These are phyloP conservation scores for Grantiella picta DNA, from an alignment of 2,113 vertebrate genomes.

Conservation along the genomic window DNA sequence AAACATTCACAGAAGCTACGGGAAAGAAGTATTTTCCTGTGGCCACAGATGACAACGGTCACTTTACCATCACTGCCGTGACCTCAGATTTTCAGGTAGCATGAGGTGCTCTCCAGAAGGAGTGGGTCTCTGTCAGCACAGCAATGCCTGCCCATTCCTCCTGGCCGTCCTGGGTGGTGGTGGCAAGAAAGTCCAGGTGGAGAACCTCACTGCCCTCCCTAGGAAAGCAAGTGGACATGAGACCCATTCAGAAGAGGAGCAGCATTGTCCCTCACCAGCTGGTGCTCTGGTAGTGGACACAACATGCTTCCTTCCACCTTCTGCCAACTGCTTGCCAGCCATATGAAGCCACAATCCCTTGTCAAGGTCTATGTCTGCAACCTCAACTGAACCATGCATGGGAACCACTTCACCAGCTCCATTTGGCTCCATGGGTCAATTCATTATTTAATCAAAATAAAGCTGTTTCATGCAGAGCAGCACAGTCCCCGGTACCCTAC, in stretches of 20 bases:
- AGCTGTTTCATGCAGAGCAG: fast-evolving
- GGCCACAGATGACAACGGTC: neutral
- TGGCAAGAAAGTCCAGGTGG: neutral
- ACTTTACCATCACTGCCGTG: neutral
- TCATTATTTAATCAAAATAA: neutral
- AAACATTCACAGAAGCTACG: neutral
- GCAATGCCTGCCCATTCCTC: neutral
- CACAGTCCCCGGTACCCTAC: neutral
- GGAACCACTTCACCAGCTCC: neutral
- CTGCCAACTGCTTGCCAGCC: neutral
- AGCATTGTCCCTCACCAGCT: neutral
- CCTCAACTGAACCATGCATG: neutral
- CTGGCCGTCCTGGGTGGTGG: neutral
- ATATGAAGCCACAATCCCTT: neutral
- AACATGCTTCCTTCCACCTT: fast-evolving
- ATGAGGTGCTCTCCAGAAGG: neutral
- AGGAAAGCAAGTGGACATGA: neutral
- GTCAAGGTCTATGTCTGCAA: neutral
- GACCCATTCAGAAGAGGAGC: neutral
- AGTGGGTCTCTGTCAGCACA: neutral
- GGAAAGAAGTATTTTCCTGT: neutral
- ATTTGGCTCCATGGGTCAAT: fast-evolving
- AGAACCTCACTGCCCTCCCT: neutral
- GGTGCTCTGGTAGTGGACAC: neutral
- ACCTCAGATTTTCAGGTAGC: neutral